These are phyloP conservation scores for Mythimna lalbum DNA, from an alignment of 2,888 invertebrate species.

Conservation along the genomic window DNA sequence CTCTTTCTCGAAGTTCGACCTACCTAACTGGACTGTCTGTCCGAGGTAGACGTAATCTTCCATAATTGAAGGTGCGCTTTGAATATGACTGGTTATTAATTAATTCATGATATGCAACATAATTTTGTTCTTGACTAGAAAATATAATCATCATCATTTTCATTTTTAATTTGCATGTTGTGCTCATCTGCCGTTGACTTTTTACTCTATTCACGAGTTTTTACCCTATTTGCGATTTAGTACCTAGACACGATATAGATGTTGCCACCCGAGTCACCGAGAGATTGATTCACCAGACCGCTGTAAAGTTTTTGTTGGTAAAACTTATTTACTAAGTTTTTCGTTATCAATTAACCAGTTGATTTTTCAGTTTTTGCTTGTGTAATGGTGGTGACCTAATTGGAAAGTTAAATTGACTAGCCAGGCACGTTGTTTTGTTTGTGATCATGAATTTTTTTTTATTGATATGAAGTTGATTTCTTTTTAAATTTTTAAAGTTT, in stretches of 20 bases:
- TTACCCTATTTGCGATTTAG: constrained; percentile 49
- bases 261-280: constrained; percentile 55
- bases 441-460: background rate
- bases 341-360: constrained; percentile 26
- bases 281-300: constrained; percentile 62
- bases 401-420: background rate
- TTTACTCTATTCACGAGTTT: constrained; percentile 55
- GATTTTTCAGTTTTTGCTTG: constrained; percentile 7
- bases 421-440: background rate
- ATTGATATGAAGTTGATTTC: no score
- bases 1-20: no score
- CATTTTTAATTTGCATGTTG: no score
- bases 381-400: background rate
- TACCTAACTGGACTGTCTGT: no score
- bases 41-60: no score
- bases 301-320: constrained; percentile 37
- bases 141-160: no score
- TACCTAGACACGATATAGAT: constrained; percentile 59
- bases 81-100: no score
- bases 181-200: constrained; percentile 36
- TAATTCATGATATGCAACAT: no score
- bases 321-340: constrained; percentile 35
- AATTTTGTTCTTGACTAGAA: no score
- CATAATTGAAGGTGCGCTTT: no score
- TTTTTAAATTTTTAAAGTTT: no score